Conservation (phyloP, 1,140 invertebrate genomes). For the Drosophila arawakana region DNA sequence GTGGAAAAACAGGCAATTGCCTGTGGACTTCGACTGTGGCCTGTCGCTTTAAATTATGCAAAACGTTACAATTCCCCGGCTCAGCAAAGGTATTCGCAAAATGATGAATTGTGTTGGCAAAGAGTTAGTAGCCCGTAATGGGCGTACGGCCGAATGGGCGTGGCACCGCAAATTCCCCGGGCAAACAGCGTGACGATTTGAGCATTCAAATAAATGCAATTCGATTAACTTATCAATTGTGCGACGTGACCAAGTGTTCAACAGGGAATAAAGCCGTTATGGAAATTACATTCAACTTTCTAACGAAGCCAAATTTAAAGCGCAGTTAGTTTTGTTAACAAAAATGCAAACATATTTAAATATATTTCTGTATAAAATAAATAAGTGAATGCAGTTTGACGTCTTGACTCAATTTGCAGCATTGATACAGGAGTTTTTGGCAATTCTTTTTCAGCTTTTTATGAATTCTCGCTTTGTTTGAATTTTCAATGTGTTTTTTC, state of each 20-base stretch:
- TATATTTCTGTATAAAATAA: too few relatives aligned
- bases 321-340: not conserved
- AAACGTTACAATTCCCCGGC: constrained; percentile 67
- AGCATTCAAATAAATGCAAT: constrained; percentile 61
- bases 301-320: not conserved
- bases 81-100: constrained; percentile 56
- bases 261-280: constrained; percentile 5
- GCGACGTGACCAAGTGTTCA: constrained; percentile 57
- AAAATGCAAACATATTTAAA: not conserved
- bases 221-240: constrained; percentile 72
- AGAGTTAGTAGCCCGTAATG: constrained; percentile 32
- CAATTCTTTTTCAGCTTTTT: constrained; percentile 3
- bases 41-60: constrained; percentile 78
- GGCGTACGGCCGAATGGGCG: constrained; percentile 13
- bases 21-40: constrained; percentile 42
- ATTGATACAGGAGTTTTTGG: not conserved
- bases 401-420: constrained; percentile 46
- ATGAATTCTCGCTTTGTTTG: too few relatives aligned
- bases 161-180: constrained; percentile 8
- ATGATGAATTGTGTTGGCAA: constrained; percentile 72
- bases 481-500: not conserved
- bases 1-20: not conserved
- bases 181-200: constrained; percentile 38
- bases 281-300: not conserved
- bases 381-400: not conserved